A percentile compares a stretch with the other conserved stretches of the same genome.
phyloP scores from a whole-genome alignment of 2,888 invertebrate species.

The Drosophila quinaria region DNA sequence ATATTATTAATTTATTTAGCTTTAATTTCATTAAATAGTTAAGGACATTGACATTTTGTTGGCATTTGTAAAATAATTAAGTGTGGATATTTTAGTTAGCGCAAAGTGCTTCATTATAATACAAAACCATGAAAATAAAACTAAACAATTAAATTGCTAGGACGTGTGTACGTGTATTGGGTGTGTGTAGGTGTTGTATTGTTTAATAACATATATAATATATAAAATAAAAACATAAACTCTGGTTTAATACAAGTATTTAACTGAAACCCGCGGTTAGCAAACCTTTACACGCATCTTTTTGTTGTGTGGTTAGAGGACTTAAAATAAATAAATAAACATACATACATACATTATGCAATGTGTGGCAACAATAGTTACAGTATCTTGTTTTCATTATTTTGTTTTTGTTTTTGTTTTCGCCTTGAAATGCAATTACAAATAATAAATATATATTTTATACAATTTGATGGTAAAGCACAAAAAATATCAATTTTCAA shows the following conservation, averaged over 20 bases:
- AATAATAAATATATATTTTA: conserved; percentile 70
- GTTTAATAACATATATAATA: conserved; percentile 56
- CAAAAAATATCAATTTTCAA: conserved; percentile 49
- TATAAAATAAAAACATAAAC: conserved; percentile 52
- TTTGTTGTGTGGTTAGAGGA: conserved; percentile 59
- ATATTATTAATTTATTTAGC: conserved; percentile 76
- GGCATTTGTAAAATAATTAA: conserved; percentile 67
- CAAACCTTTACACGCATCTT: conserved; percentile 48
- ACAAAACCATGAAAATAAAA: conserved; percentile 54
- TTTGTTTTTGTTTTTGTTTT: conserved; percentile 32
- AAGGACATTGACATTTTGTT: conserved; percentile 78
- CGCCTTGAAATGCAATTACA: conserved; percentile 73
- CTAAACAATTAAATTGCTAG: conserved; percentile 80
- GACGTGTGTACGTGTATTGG: conserved; percentile 54
- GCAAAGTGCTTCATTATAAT: conserved; percentile 56
- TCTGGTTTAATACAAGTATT: conserved; percentile 64
- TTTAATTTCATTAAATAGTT: conserved; percentile 79
- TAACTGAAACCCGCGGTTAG: conserved; percentile 67
- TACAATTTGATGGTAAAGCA: conserved; percentile 68
- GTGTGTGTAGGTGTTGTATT: conserved; percentile 33
- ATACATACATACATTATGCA: conserved; percentile 68
- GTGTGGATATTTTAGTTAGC: conserved; percentile 52
- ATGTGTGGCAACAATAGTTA: conserved; percentile 77
- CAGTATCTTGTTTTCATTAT: conserved; percentile 46
- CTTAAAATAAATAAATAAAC: conserved; percentile 80